phyloP scores from a whole-genome alignment of 2,113 vertebrate species.

The Choloepus hoffmanni region DNA sequence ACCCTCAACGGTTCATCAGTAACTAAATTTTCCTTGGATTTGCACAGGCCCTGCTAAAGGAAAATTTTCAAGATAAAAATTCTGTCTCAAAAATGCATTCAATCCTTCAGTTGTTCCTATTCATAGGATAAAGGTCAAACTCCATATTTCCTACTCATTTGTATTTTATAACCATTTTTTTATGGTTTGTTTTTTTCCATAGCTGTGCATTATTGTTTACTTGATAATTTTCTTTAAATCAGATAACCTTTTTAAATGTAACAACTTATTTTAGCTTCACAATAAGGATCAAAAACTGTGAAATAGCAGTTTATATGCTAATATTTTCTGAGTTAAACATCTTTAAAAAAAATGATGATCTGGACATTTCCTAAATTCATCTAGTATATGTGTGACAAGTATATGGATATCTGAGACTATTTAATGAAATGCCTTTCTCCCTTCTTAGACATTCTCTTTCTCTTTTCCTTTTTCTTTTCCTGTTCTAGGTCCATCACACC shows the following conservation, averaged over 20 bases:
- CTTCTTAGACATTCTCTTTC: not conserved
- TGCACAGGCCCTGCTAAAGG: not conserved
- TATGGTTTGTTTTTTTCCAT: not conserved
- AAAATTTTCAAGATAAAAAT: not conserved
- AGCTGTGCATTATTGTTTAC: not conserved
- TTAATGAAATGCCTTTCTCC: not conserved
- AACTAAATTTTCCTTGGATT: not conserved
- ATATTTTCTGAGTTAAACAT: not conserved
- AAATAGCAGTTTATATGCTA: not conserved
- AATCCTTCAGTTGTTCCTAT: not conserved
- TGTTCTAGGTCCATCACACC: not conserved
- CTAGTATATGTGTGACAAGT: not conserved
- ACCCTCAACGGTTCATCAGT: not conserved
- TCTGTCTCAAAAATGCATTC: not conserved
- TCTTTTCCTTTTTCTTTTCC: not conserved
- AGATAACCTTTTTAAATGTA: not conserved
- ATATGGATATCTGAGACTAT: not conserved
- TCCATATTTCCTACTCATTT: not conserved
- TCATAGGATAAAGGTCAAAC: not conserved
- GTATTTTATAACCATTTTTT: not conserved
- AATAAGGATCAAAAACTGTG: not conserved
- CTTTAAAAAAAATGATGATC: not conserved
- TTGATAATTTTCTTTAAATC: not conserved
- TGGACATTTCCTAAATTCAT: not conserved
- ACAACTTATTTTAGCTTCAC: not conserved